phyloP scores from a whole-genome alignment of 2,797 vertebrate genomes.

The Selene dorsalis region DNA sequence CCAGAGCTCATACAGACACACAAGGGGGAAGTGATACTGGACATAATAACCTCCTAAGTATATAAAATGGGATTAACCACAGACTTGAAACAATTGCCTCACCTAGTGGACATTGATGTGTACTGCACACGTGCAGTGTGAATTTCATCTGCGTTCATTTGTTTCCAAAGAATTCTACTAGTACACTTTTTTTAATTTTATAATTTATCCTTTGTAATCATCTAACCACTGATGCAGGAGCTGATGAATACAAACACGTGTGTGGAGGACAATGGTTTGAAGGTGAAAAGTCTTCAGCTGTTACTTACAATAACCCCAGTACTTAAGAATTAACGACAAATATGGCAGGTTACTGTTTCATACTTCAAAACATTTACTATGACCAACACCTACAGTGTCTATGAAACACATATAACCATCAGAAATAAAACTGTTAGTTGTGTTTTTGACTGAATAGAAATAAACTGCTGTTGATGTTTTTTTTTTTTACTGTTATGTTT shows the following conservation, averaged over 20 bases:
- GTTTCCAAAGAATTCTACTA: not conserved
- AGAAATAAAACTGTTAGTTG: not conserved
- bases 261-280: not conserved
- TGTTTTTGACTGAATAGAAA: not conserved
- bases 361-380: not conserved
- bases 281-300: not conserved
- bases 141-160: not conserved
- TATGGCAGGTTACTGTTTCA: not conserved
- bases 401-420: not conserved
- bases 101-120: slow-evolving; percentile 52
- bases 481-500: slow-evolving; percentile 14
- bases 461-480: not conserved
- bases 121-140: not conserved
- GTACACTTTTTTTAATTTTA: not conserved
- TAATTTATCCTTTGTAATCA: not conserved
- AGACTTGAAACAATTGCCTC: slow-evolving; percentile 35
- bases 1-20: slow-evolving; percentile 40
- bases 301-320: not conserved
- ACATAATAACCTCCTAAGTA: slow-evolving; percentile 34
- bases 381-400: not conserved
- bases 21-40: slow-evolving; percentile 47
- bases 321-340: not conserved
- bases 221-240: not conserved
- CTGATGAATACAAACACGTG: not conserved
- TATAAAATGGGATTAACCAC: slow-evolving; percentile 30